Evolutionary conservation across 2,797 vertebrate species (phyloP).

Genomic region (Anableps anableps): DNA sequence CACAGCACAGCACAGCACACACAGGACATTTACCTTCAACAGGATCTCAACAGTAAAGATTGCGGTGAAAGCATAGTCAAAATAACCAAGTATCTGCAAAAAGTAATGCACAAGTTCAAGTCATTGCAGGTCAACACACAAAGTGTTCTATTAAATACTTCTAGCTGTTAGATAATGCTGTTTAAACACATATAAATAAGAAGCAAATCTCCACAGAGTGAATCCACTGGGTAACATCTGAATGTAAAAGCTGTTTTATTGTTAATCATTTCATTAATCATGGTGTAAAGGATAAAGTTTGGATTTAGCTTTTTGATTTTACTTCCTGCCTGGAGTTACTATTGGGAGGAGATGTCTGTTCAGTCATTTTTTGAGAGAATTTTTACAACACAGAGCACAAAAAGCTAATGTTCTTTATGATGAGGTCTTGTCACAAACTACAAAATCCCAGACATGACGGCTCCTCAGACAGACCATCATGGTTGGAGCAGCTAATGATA

Average conservation of each 20-base stretch:
- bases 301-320: background rate
- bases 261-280: background rate
- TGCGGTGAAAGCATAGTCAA: slow-evolving; percentile 99
- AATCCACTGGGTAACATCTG: slow-evolving; percentile 14
- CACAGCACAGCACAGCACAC: slow-evolving; percentile 68
- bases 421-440: background rate
- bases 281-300: background rate
- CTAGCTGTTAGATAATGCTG: slow-evolving; percentile 10
- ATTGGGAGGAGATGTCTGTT: background rate
- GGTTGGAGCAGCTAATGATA: background rate
- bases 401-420: background rate
- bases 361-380: background rate
- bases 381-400: background rate
- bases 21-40: slow-evolving; percentile 93
- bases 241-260: background rate
- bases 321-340: background rate
- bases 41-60: slow-evolving; percentile 99
- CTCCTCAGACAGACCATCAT: background rate
- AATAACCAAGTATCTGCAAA: slow-evolving; percentile 99
- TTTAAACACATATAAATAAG: slow-evolving; percentile 20
- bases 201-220: background rate
- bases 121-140: slow-evolving; percentile 53
- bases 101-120: slow-evolving; percentile 75
- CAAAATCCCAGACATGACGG: background rate
- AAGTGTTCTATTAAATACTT: slow-evolving; percentile 25